phyloP scores from a whole-genome alignment of 2,888 invertebrate species.

The Vannuccia rotundouncinata region DNA sequence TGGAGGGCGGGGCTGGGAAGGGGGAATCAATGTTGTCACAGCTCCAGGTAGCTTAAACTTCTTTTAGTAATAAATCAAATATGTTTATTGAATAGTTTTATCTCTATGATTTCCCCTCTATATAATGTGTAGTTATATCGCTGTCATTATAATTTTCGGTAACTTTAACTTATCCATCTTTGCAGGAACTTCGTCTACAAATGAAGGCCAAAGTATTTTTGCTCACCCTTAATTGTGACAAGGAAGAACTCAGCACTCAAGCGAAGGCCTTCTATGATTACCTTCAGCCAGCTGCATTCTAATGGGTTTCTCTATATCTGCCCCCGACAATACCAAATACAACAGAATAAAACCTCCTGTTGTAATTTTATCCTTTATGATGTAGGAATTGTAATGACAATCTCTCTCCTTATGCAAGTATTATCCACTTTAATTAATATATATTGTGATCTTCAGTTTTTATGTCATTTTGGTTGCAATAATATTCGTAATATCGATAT shows the following conservation, averaged over 20 bases:
- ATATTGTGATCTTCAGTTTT: background rate
- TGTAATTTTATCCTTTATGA: background rate
- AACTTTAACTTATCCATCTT: too few relatives aligned
- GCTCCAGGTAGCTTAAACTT: background rate
- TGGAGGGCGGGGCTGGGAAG: background rate
- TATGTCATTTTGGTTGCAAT: background rate
- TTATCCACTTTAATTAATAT: too few relatives aligned
- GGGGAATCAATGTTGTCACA: background rate
- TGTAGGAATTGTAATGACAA: background rate
- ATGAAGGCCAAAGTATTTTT: slow-evolving; percentile 1
- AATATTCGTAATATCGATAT: too few relatives aligned
- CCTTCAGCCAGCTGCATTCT: background rate
- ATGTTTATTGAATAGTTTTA: too few relatives aligned
- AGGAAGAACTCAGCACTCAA: background rate
- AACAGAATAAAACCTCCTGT: background rate
- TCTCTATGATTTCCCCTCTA: too few relatives aligned
- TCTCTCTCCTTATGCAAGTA: background rate
- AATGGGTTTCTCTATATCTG: background rate
- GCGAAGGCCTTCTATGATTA: slow-evolving; percentile 15
- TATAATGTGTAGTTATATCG: too few relatives aligned
- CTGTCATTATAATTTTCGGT: too few relatives aligned
- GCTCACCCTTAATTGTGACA: background rate
- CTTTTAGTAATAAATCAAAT: too few relatives aligned
- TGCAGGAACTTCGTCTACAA: slow-evolving; percentile 3
- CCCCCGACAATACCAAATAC: background rate